phyloP scores from a whole-genome alignment of 2,888 invertebrate species.

The Microctonus aethiopoides region DNA sequence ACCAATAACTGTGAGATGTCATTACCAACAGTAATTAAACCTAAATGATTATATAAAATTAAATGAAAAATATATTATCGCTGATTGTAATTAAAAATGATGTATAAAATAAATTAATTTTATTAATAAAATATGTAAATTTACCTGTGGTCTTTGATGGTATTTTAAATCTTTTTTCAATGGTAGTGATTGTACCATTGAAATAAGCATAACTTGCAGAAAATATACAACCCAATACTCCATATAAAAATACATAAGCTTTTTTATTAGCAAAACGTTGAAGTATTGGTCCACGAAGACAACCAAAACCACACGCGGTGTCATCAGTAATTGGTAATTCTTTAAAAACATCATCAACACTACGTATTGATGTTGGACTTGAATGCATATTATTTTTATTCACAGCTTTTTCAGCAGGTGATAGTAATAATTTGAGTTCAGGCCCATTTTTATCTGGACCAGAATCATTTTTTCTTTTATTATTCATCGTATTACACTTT shows the following conservation, averaged over 20 bases:
- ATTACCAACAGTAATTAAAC: conserved; percentile 79
- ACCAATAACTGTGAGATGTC: conserved; percentile 79
- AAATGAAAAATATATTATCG: no score
- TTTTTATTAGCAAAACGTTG: conserved; percentile 74
- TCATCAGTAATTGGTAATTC: conserved; percentile 72
- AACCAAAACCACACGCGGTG: conserved; percentile 75
- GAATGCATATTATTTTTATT: conserved; percentile 41
- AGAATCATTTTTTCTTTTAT: conserved; percentile 41
- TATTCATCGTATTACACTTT: conserved; percentile 28
- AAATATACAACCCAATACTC: conserved; percentile 76
- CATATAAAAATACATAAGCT: conserved; percentile 74
- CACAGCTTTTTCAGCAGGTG: conserved; percentile 51
- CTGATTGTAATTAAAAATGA: no score
- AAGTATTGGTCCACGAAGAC: conserved; percentile 70
- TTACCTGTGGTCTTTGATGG: conserved; percentile 77
- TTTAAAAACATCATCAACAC: conserved; percentile 67
- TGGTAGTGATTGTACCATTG: conserved; percentile 79
- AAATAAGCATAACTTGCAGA: conserved; percentile 79
- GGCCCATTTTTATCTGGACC: conserved; percentile 60
- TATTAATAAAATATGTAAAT: conserved; percentile 32
- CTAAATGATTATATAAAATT: no score
- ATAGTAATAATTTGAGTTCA: conserved; percentile 57
- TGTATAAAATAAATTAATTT: no score
- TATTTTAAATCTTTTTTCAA: conserved; percentile 80
- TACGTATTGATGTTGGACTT: conserved; percentile 47